Base-by-base conservation (phyloP, 1,140 invertebrate genomes). In the Caerostris darwini region DNA sequence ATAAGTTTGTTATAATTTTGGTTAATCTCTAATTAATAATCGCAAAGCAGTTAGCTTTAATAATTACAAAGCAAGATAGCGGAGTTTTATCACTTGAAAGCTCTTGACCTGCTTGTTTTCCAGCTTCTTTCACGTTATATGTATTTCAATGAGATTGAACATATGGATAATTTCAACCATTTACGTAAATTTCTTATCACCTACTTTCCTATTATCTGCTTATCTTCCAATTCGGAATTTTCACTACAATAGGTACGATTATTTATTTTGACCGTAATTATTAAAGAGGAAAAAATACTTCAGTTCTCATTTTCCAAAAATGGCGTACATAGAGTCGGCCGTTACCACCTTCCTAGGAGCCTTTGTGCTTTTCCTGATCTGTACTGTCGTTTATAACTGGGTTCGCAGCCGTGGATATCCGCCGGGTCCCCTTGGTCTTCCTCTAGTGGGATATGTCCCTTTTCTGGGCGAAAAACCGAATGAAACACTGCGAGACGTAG, bases 381-480 rank as follows among this genome's bases (percentile, higher is more conserved):
- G 77, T 82, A 59, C 50, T 3, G n/a, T 50, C 0, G 59, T 91
- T 0, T 83, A 67, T 17, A 91, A 56, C n/a, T 91, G 90, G 90
- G 19, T 91, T 7, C 56, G 50, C 34, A 50, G 34, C 7, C 34
- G 90, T 3, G 59, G 50, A 8, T 82, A 61, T 17, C 93, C 87
- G 1, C 77, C 89, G 6, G 94, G 94, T 7, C 94, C 94, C 0
- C 12, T 67, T 92, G 92, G 92, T 67, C 64, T 95, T 19, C 95
- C 95, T 17, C 5, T 95, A 34, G 57, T 95, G 54, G 95, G 94
- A 6, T 95, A 95, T 19, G 17, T 90, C 7, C 94, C 92, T 7
- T 95, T 95, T 59, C 61, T 95, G 17, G 93, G 93, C 3, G 82
- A 94, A 58, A 90, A 94, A 34, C 95, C 95, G 10, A 86, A 93